Base-by-base conservation (phyloP, 1,140 invertebrate genomes). In the Meloidogyne floridensis region DNA sequence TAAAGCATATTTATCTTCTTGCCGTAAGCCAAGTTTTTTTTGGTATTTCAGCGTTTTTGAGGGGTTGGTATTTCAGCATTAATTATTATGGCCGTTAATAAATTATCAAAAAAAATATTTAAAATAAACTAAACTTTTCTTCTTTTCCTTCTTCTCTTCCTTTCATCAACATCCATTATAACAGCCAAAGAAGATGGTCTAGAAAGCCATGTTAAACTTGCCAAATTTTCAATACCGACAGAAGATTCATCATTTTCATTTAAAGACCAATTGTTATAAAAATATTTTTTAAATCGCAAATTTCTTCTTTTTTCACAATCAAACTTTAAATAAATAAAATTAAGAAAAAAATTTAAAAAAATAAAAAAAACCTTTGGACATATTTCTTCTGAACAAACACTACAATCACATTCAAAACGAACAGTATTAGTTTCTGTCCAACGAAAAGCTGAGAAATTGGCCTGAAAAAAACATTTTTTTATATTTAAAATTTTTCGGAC, bases 381-480 rank as follows among this genome's bases (percentile, higher is more conserved):
- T 53, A 73, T 72, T 20, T 65, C 59, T n/a, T 81, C 87, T 51
- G 85, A 78, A 65, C 87, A 89, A 11, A 89, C 70, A 32, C 85
- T 74, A 81, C 87, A 89, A 80, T 90, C 87, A 82, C 87, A 89
- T 80, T 89, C 89, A 82, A 89, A 89, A 18, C 87, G 86, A 75
- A 89, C 86, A 84, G 84, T 87, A 11, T 81, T 80, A 47, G 82
- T 86, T 74, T 89, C 88, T 8, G 87, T 87, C 87, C 87, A 89
- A 83, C 90, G 90, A 83, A 89, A 89, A 11, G 88, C 90, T 13
- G 84, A 80, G 75, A 89, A 88, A 32, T 42, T 54, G 4, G 83
- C 81, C 47, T 87, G 4, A 4, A 47, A 47, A 47, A 47, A 6
- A 47, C 2, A 47, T 6, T 47, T 47, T 47, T 47, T 47, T 6